Percentiles rank a stretch among this genome's conserved stretches.
phyloP scores from a whole-genome alignment of 2,113 vertebrate genomes.

The Boulengeromyrus knoepffleri region DNA sequence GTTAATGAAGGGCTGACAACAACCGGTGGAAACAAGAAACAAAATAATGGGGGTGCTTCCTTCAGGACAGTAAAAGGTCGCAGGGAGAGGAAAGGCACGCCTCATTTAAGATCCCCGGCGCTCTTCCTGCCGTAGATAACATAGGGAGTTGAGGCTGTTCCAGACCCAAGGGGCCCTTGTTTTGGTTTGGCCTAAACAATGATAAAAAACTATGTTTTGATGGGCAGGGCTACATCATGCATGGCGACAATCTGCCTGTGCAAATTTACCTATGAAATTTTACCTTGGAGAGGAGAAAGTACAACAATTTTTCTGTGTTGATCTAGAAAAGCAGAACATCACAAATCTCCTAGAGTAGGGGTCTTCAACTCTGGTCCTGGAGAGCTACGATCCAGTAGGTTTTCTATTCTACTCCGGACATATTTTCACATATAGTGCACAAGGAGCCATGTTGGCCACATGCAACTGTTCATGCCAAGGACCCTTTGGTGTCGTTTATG shows the following conservation, averaged over 20 bases:
- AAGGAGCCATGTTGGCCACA: not conserved
- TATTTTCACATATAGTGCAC: not conserved
- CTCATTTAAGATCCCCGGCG: constrained; percentile 5
- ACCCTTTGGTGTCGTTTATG: not conserved
- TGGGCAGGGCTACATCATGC: not conserved
- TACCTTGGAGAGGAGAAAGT: not conserved
- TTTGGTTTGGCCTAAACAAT: constrained; percentile 24
- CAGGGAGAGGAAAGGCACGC: constrained; percentile 41
- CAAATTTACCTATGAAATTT: not conserved
- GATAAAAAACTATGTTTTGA: constrained; percentile 25
- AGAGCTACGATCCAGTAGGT: not conserved
- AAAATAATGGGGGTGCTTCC: constrained; percentile 5
- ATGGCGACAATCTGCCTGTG: not conserved
- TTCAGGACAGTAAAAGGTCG: constrained; percentile 33
- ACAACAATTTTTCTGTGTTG: not conserved
- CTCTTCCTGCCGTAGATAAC: not conserved
- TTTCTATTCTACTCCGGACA: not conserved
- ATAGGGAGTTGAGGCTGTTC: too few relatives aligned
- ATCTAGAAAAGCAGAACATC: not conserved
- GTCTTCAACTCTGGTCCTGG: not conserved
- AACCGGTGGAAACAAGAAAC: not conserved
- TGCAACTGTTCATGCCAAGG: not conserved
- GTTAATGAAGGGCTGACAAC: not conserved
- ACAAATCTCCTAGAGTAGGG: not conserved
- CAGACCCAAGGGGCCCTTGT: constrained; percentile 9